Evolutionary conservation across 2,797 vertebrate genomes (phyloP).

Genomic region (Oreochromis mossambicus): DNA sequence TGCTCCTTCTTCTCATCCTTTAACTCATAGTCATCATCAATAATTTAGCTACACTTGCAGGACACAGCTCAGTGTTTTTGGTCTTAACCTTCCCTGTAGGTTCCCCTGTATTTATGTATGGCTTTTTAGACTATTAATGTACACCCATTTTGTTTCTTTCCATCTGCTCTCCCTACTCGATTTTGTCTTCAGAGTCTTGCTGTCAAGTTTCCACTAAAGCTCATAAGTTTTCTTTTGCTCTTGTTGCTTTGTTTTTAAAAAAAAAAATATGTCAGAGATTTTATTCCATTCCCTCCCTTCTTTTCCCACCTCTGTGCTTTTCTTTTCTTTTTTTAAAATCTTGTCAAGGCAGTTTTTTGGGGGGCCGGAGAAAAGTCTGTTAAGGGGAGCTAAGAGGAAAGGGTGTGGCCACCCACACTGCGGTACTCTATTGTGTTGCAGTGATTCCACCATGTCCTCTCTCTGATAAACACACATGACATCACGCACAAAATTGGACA

Average conservation of each 20-base stretch:
- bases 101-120: constrained; percentile 24
- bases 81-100: neutral
- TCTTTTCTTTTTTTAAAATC: constrained; percentile 1
- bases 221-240: neutral
- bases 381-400: constrained; percentile 53
- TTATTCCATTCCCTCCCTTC: constrained; percentile 18
- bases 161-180: neutral
- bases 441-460: constrained; percentile 36
- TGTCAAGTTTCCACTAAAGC: neutral
- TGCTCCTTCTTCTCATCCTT: constrained; percentile 36
- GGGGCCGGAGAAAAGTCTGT: constrained; percentile 23
- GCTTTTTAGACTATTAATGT: constrained; percentile 15
- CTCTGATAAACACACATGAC: constrained; percentile 26
- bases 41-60: constrained; percentile 60
- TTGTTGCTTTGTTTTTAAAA: neutral
- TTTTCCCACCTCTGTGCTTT: neutral
- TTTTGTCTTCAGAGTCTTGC: neutral
- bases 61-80: constrained; percentile 1
- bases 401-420: constrained; percentile 70
- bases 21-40: constrained; percentile 53
- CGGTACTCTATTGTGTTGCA: constrained; percentile 59
- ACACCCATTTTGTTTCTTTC: constrained; percentile 34
- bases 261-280: neutral
- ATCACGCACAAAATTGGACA: constrained; percentile 17
- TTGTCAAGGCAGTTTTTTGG: constrained; percentile 17